Base-by-base conservation (phyloP, 2,113 vertebrate species). In the Laticauda laticaudata region DNA sequence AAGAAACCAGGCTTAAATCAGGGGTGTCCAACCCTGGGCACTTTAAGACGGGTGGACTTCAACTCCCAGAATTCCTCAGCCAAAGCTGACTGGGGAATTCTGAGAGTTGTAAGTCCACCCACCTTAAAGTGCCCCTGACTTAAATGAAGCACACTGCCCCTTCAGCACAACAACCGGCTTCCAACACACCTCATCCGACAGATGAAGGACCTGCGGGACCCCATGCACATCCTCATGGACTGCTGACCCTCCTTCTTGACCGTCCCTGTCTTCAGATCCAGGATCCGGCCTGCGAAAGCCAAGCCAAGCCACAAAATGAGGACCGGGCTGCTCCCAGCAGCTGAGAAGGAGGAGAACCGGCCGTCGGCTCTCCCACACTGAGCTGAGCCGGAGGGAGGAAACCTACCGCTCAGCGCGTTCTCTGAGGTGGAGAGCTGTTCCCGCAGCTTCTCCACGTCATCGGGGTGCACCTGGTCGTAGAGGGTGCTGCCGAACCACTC, bases 161-260 rank as follows among this genome's bases (percentile, higher is more conserved):
- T 39, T 3, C n/a, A 0, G 34, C 69, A 7, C n/a, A 6, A 81
- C 18, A 9, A 4, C 29, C 11, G 61, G 23, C 2, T 43, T 24
- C 23, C 1, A 29, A 57, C 9, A 90, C 75, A 99, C 99, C 99
- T 99, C 99, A 99, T 99, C n/a, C 99, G 97, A 96, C 99, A 99
- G 95, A 99, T 99, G 96, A 99, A 99, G 0, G 99, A 99, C 20
- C 99, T 98, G 0, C 99, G 97, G 0, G 99, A 99, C 20, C 99
- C 99, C 98, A 99, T 99, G 56, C 98, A 99, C 99, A 99, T 99
- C 96, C 98, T 98, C 96, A 99, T 99, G 85, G 99, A 98, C 95
- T 99, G 99, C 92, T 99, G 99, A 4, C 99, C 98, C 96, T 99
- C 99, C 94, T 99, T 99, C 97, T 99, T 99, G 88, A 99, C 99